phyloP scores from a whole-genome alignment of 2,797 vertebrate genomes.

The Serranus cabrilla region DNA sequence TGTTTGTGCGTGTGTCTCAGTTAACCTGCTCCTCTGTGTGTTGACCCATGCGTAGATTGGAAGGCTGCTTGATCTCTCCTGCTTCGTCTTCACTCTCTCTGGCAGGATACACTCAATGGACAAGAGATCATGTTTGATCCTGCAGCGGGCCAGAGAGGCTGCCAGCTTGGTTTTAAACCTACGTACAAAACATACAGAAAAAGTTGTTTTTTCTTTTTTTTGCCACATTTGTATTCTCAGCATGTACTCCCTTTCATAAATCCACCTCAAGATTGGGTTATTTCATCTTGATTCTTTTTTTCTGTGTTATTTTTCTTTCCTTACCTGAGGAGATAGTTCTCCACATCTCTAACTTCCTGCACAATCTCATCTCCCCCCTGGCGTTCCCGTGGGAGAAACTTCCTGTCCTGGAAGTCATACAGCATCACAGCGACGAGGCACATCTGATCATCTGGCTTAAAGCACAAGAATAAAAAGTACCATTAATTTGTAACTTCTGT shows the following conservation, averaged over 20 bases:
- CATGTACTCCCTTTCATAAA: not conserved
- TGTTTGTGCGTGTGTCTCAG: conserved; percentile 5
- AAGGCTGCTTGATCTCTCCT: conserved; percentile 86
- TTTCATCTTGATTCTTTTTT: not conserved
- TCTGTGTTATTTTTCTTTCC: not conserved
- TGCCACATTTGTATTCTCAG: not conserved
- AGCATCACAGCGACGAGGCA: conserved; percentile 91
- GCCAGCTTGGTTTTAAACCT: conserved; percentile 91
- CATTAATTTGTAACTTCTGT: conserved; percentile 23
- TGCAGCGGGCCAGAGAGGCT: conserved; percentile 90
- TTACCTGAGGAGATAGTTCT: conserved; percentile 86
- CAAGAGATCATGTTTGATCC: conserved; percentile 89
- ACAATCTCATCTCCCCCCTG: conserved; percentile 75
- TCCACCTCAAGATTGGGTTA: not conserved
- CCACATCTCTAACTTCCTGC: conserved; percentile 88
- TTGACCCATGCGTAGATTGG: conserved; percentile 92
- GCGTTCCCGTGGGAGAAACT: conserved; percentile 84
- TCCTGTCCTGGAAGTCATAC: conserved; percentile 92
- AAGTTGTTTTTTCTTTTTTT: too few relatives aligned
- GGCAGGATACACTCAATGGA: conserved; percentile 89
- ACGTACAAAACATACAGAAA: conserved; percentile 54
- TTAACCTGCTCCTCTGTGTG: conserved; percentile 81
- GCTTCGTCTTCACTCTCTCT: conserved; percentile 85
- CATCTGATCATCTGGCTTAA: conserved; percentile 88
- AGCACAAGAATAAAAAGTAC: conserved; percentile 27